These are phyloP conservation scores for Nowickia ferox DNA, from an alignment of 2,888 invertebrate genomes.

Conservation along the genomic window DNA sequence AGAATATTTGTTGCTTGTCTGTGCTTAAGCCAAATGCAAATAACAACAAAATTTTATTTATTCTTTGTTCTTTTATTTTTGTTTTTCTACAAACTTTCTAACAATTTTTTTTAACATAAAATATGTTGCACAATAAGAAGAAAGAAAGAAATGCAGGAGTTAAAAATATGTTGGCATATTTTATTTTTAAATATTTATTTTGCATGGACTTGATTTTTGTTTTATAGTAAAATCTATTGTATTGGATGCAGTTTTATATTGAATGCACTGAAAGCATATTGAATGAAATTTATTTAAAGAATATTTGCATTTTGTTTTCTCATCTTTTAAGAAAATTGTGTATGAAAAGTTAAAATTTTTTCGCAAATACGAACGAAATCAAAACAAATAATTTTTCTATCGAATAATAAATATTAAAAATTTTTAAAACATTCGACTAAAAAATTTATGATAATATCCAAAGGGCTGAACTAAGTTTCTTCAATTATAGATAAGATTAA, in stretches of 20 bases:
- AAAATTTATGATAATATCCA: too few species aligned
- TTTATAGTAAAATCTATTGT: not conserved
- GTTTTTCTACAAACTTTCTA: not conserved
- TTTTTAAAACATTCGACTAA: too few species aligned
- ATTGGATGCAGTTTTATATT: not conserved
- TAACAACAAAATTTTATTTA: not conserved
- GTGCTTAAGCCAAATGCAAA: not conserved
- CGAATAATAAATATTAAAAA: too few species aligned
- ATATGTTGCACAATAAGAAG: not conserved
- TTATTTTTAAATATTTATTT: constrained; percentile 27
- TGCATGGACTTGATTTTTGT: constrained; percentile 20
- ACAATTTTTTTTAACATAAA: not conserved
- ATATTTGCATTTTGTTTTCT: too few species aligned
- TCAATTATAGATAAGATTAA: too few species aligned
- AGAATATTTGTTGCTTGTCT: not conserved
- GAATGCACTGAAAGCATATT: not conserved
- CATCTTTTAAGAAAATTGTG: too few species aligned
- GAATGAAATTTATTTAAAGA: not conserved
- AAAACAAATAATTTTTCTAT: too few species aligned
- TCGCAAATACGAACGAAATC: too few species aligned
- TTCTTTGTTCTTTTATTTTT: not conserved
- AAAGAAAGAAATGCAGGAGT: constrained; percentile 5
- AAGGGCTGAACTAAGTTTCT: too few species aligned
- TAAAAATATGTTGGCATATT: constrained; percentile 26
- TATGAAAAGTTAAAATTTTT: too few species aligned